phyloP scores from a whole-genome alignment of 2,888 invertebrate species.

The Chloroclysta siterata region DNA sequence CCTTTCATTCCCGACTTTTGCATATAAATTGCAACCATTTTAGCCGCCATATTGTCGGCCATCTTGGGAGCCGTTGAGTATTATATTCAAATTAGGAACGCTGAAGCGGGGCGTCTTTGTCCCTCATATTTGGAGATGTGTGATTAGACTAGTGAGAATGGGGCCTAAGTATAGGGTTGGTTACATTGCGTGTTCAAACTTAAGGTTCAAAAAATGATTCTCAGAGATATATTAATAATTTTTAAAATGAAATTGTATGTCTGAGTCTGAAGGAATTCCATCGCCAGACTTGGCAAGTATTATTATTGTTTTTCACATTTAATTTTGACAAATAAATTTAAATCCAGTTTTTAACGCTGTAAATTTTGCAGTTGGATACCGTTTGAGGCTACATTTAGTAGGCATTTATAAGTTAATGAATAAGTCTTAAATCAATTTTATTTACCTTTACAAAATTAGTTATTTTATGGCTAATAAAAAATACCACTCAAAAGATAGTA shows the following conservation, averaged over 20 bases:
- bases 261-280: not conserved
- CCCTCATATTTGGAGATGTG: slow-evolving; percentile 40
- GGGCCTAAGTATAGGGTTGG: slow-evolving; percentile 33
- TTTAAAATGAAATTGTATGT: not conserved
- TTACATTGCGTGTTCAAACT: slow-evolving; percentile 8
- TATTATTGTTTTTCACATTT: not conserved
- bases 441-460: too few relatives aligned
- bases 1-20: slow-evolving; percentile 53
- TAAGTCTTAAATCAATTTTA: too few relatives aligned
- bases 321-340: too few relatives aligned
- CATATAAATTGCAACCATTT: slow-evolving; percentile 65
- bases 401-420: too few relatives aligned
- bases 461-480: too few relatives aligned
- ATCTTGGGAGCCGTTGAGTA: slow-evolving; percentile 65
- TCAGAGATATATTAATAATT: slow-evolving; percentile 3
- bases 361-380: too few relatives aligned
- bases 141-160: slow-evolving; percentile 35
- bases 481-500: too few relatives aligned
- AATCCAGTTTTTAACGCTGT: too few relatives aligned
- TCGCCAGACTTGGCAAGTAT: too few relatives aligned
- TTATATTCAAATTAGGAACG: slow-evolving; percentile 74
- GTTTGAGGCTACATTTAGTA: too few relatives aligned
- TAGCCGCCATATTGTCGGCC: slow-evolving; percentile 48
- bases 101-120: slow-evolving; percentile 33
- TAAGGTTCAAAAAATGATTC: not conserved